phyloP scores from a whole-genome alignment of 2,113 vertebrate species.

The Clarias macrocephalus region DNA sequence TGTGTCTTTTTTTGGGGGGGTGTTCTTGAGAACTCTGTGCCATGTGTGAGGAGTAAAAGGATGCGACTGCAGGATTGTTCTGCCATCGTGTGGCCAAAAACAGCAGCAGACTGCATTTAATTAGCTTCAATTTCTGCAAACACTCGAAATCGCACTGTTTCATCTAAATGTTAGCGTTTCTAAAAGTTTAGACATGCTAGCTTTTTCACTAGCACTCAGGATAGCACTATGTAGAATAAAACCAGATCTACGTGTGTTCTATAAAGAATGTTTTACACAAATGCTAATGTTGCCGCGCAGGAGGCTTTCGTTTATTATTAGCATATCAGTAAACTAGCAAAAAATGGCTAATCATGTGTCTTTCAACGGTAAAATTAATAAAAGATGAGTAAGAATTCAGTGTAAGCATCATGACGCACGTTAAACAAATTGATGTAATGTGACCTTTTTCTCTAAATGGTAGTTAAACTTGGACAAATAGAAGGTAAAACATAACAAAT shows the following conservation, averaged over 20 bases:
- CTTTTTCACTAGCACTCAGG: background rate
- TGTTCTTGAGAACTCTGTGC: background rate
- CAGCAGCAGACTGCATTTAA: conserved; percentile 48
- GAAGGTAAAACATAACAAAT: background rate
- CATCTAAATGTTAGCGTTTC: background rate
- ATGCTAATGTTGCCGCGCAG: background rate
- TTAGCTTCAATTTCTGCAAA: background rate
- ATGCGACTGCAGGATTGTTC: conserved; percentile 59
- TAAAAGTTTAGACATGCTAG: background rate
- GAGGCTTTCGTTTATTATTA: background rate
- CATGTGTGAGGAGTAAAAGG: background rate
- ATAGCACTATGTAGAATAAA: background rate
- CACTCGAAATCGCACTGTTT: background rate
- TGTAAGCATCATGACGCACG: background rate
- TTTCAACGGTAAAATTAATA: background rate
- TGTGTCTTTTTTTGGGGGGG: background rate
- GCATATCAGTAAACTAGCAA: background rate
- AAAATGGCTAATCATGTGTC: background rate
- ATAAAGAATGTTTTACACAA: background rate
- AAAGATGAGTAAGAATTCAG: background rate
- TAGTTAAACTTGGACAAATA: background rate
- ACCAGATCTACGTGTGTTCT: background rate
- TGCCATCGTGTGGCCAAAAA: conserved; percentile 75
- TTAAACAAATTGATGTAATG: background rate
- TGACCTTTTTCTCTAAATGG: background rate